phyloP scores from a whole-genome alignment of 2,888 invertebrate genomes.

The Xestia c-nigrum region DNA sequence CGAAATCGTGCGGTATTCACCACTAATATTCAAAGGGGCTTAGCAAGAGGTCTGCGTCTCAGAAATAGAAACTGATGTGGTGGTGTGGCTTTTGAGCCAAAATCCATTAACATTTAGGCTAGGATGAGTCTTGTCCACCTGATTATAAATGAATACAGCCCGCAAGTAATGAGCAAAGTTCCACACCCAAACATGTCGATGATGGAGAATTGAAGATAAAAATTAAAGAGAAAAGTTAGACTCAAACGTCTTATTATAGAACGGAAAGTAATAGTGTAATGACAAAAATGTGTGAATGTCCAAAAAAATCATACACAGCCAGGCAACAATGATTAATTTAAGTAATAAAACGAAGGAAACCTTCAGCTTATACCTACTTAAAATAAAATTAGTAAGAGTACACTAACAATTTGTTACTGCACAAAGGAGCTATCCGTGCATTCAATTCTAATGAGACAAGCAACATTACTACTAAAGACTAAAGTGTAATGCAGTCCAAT shows the following conservation, averaged over 20 bases:
- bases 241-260: neutral
- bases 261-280: neutral
- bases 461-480: neutral
- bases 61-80: neutral
- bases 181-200: too few species aligned
- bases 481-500: neutral
- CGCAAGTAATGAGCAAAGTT: too few species aligned
- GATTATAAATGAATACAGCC: too few species aligned
- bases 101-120: too few species aligned
- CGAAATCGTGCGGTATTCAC: too few species aligned
- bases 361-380: neutral
- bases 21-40: neutral
- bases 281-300: neutral
- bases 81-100: too few species aligned
- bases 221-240: too few species aligned
- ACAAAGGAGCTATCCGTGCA: conserved; percentile 21
- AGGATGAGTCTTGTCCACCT: too few species aligned
- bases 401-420: conserved; percentile 6
- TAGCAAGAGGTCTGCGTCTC: too few species aligned
- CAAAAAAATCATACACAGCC: neutral
- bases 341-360: neutral
- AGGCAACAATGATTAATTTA: neutral
- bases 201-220: too few species aligned
- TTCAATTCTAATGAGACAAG: conserved; percentile 39
- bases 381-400: conserved; percentile 9